Evolutionary conservation across 1,140 invertebrate species (phyloP).

Genomic region (Listronotus bonariensis): DNA sequence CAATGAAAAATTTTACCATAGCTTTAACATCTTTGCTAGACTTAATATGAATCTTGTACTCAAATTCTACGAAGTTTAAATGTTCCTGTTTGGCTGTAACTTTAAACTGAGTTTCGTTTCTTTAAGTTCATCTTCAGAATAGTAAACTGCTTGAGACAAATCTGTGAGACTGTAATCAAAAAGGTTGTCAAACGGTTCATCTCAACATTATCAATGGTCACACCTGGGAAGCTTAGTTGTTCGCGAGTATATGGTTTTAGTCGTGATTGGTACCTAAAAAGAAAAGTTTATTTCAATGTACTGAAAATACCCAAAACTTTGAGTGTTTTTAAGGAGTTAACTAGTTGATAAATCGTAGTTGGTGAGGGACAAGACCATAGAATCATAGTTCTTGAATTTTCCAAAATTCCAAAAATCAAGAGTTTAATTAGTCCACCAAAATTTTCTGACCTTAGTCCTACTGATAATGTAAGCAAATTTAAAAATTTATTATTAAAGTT

Average conservation of each 20-base stretch:
- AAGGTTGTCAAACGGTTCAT: conserved; percentile 71
- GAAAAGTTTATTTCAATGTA: conserved; percentile 8
- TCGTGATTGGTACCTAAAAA: conserved; percentile 44
- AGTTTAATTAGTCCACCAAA: too few relatives aligned
- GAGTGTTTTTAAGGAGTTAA: too few relatives aligned
- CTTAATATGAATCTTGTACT: conserved; percentile 63
- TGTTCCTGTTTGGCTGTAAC: conserved; percentile 58
- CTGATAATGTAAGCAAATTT: too few relatives aligned
- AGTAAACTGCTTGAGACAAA: conserved; percentile 66
- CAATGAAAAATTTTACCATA: conserved; percentile 68
- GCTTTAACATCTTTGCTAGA: conserved; percentile 61
- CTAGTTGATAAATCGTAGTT: too few relatives aligned
- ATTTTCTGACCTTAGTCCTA: too few relatives aligned
- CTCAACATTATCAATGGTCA: conserved; percentile 66
- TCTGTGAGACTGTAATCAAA: conserved; percentile 73
- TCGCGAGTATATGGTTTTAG: conserved; percentile 64
- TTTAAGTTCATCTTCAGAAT: conserved; percentile 45
- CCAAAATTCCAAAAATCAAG: too few relatives aligned
- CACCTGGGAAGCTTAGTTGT: conserved; percentile 62
- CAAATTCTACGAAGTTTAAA: conserved; percentile 68
- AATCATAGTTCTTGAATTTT: too few relatives aligned
- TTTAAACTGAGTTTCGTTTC: conserved; percentile 46
- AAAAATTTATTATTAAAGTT: too few relatives aligned
- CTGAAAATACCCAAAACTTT: too few relatives aligned
- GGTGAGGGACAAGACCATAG: too few relatives aligned